Conservation (phyloP, 2,797 vertebrate species). For the Vipera ursinii region DNA sequence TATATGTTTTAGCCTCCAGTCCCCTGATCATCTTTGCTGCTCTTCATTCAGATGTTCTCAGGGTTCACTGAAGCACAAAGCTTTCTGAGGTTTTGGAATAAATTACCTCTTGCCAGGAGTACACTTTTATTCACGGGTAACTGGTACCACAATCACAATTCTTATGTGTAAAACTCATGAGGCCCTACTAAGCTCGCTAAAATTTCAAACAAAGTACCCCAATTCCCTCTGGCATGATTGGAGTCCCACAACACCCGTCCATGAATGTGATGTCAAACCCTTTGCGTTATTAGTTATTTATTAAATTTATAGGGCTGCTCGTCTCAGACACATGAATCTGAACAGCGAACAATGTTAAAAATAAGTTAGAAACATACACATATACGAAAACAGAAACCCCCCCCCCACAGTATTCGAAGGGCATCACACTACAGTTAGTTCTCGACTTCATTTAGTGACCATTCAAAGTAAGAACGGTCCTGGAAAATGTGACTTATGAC, state of each 20-base stretch:
- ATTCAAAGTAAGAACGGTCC: too few species aligned
- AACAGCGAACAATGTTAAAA: neutral
- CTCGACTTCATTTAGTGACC: neutral
- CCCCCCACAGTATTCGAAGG: neutral
- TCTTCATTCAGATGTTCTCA: conserved; percentile 66
- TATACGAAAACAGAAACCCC: neutral
- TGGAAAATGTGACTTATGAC: neutral
- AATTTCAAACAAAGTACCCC: conserved; percentile 54
- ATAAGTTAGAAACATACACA: neutral
- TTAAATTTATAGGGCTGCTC: neutral
- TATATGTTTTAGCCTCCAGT: too few species aligned
- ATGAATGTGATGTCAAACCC: conserved; percentile 53
- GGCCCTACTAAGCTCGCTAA: conserved; percentile 64
- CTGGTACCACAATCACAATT: conserved; percentile 52
- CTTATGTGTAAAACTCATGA: conserved; percentile 68
- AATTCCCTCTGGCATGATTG: conserved; percentile 51
- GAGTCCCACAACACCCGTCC: conserved; percentile 19
- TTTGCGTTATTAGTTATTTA: conserved; percentile 34
- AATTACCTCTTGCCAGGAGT: conserved; percentile 74
- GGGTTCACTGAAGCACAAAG: conserved; percentile 66
- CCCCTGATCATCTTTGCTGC: too few species aligned
- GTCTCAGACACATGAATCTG: neutral
- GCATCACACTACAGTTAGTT: neutral
- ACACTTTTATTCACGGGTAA: conserved; percentile 70
- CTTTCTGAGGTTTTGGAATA: conserved; percentile 73